Conservation (phyloP, 2,797 vertebrate species). For the Eleutherodactylus coqui region DNA sequence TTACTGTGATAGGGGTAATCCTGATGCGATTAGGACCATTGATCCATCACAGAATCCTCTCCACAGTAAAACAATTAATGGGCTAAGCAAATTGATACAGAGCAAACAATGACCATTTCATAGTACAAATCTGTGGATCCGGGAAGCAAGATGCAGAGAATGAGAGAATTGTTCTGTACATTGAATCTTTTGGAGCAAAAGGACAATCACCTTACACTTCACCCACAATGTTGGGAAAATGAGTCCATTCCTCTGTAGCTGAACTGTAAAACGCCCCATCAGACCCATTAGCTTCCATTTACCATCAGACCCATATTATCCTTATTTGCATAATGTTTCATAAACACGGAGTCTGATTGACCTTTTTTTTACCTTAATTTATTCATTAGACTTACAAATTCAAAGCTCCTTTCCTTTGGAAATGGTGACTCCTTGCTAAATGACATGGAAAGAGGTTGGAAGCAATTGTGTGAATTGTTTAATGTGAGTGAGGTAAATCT, state of each 20-base stretch:
- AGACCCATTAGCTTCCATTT: conserved; percentile 79
- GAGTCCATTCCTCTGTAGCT: neutral
- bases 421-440: conserved; percentile 81
- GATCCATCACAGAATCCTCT: neutral
- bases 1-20: neutral
- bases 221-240: neutral
- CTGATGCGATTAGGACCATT: neutral
- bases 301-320: conserved; percentile 78
- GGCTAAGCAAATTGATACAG: neutral
- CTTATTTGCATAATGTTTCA: conserved; percentile 82
- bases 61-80: neutral
- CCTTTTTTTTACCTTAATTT: conserved; percentile 82
- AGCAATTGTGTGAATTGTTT: conserved; percentile 72
- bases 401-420: conserved; percentile 79
- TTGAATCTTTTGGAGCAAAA: neutral
- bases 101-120: conserved; percentile 2
- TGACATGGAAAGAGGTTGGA: conserved; percentile 79
- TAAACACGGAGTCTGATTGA: conserved; percentile 83
- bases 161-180: neutral
- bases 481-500: conserved; percentile 58
- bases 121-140: neutral
- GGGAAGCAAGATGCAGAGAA: neutral
- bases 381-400: conserved; percentile 84
- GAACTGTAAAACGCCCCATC: conserved; percentile 73
- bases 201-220: no score